Evolutionary conservation across 2,888 invertebrate species (phyloP), one percentile per base, ranked within the genome.

Genomic region (Chesias legatella): DNA sequence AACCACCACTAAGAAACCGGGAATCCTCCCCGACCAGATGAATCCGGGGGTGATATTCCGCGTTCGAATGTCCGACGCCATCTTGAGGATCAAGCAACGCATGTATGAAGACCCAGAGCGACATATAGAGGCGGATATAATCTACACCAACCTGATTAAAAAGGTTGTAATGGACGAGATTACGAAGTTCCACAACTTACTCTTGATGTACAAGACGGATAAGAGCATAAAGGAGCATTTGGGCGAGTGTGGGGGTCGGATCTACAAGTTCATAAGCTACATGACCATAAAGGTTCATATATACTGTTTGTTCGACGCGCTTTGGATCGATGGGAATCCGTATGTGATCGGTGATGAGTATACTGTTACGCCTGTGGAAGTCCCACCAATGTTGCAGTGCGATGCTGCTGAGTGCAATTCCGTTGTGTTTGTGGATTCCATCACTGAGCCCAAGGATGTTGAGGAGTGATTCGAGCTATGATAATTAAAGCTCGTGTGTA

Each of bases 251-350:
- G 88, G 88, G 0, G 86, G 86, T 0, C 60, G 88, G 1, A 86
- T 88, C 0, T 88, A 86, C 43, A 88, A 88, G 25, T 88, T 88
- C 6, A 86, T 88, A 0, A 85, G 83, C 24, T 88, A 86, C 6
- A 86, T 86, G 86, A 83, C 83, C 0, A 85, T 86, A 0, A 86
- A 84, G 47, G 86, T 88, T 0, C 86, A 88, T 51, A 86, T 88
- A 0, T 88, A 88, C 11, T 88, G 88, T 30, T 43, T 88, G 2
- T 88, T 88, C 8, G 88, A 88, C 10, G 79, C 88, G 0, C 42
- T 88, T 1, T 88, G 88, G 88, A 85, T 88, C 0, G 88, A 88
- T 43, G 88, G 88, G 0, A 86, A 81, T 24, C 88, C 88, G 0
- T 88, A 88, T 7, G 85, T 88, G 2, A 85, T 88, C 0, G 88